phyloP scores from a whole-genome alignment of 2,113 vertebrate genomes.

The Amblyopsis rosae region DNA sequence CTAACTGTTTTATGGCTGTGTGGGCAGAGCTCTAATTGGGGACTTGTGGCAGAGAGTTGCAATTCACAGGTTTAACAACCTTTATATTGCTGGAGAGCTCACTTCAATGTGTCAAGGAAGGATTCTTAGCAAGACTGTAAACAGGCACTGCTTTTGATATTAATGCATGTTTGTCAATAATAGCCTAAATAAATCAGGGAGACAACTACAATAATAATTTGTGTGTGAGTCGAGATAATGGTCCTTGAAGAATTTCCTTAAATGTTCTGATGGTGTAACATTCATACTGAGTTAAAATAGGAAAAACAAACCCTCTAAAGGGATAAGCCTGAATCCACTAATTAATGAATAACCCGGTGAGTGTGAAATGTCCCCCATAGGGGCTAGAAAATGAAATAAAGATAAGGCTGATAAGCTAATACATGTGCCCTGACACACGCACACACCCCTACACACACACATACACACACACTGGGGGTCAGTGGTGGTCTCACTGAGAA shows the following conservation, averaged over 20 bases:
- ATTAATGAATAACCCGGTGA: neutral
- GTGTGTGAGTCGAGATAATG: too few species aligned
- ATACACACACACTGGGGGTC: conserved; percentile 21
- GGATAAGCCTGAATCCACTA: neutral
- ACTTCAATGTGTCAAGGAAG: conserved; percentile 31
- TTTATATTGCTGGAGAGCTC: conserved; percentile 42
- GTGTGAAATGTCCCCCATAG: neutral
- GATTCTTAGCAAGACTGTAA: neutral
- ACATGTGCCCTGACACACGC: neutral
- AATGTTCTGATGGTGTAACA: too few species aligned
- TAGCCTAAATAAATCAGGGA: conserved; percentile 53
- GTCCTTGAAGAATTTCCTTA: too few species aligned
- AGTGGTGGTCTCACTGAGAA: conserved; percentile 52
- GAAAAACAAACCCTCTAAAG: neutral
- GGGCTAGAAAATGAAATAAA: neutral
- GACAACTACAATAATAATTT: too few species aligned
- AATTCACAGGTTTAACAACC: conserved; percentile 70
- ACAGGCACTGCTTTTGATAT: neutral
- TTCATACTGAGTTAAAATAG: neutral
- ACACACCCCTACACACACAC: conserved; percentile 3
- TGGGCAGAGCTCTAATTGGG: conserved; percentile 79
- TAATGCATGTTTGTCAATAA: conserved; percentile 30
- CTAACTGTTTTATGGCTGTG: conserved; percentile 81
- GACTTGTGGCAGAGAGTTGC: conserved; percentile 67
- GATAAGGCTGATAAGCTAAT: neutral